Evolutionary conservation across 2,888 invertebrate species (phyloP).

Genomic region (Daptonema setosum): DNA sequence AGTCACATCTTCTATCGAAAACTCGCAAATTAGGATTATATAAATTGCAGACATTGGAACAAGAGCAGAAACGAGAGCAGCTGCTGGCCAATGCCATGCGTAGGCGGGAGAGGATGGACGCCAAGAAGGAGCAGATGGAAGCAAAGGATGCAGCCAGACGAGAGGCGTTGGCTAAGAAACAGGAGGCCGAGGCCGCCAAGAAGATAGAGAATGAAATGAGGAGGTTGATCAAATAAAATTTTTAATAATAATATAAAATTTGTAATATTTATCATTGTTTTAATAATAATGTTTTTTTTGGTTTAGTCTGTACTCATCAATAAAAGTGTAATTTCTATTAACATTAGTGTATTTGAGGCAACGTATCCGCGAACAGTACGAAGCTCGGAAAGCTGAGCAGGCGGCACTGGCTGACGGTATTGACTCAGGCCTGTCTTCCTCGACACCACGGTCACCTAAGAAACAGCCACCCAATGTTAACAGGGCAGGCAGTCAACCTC

Average conservation of each 20-base stretch:
- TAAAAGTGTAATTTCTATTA: no score
- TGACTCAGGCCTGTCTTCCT: neutral
- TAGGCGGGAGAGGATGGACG: neutral
- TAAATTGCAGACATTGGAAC: slow-evolving; percentile 1
- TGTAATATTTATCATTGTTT: no score
- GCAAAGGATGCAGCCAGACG: neutral
- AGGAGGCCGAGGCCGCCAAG: neutral
- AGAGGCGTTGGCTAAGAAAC: neutral
- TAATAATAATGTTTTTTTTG: no score
- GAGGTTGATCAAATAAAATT: neutral
- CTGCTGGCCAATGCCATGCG: neutral
- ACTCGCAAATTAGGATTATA: no score
- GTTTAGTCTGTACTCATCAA: no score
- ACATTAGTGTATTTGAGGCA: no score
- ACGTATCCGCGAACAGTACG: slow-evolving; percentile 7
- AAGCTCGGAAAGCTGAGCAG: slow-evolving; percentile 6
- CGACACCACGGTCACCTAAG: neutral
- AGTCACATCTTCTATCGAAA: no score
- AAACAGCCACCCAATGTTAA: no score
- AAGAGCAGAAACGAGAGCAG: slow-evolving; percentile 1
- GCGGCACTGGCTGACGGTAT: neutral
- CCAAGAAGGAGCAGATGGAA: neutral
- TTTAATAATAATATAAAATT: no score
- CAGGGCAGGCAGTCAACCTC: neutral
- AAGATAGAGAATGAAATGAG: neutral